A percentile compares a stretch with the other conserved stretches of the same genome.
phyloP scores from a whole-genome alignment of 1,140 invertebrate genomes.

The Ips typographus region DNA sequence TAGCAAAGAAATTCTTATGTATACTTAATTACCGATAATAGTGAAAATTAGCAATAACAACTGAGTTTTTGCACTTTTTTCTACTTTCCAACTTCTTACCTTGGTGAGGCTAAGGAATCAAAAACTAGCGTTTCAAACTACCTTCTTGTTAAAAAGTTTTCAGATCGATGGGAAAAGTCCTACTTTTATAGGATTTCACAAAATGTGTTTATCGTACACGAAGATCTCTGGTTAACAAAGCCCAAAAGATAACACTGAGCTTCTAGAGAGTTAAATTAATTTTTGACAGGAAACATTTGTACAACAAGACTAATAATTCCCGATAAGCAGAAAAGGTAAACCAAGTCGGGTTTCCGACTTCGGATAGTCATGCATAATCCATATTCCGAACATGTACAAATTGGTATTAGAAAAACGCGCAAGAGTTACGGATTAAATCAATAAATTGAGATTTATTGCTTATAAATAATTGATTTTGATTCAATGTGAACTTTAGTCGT shows the following conservation, averaged over 20 bases:
- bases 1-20: too few species aligned
- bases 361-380: background rate
- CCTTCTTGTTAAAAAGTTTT: too few species aligned
- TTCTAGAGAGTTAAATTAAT: background rate
- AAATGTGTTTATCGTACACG: too few species aligned
- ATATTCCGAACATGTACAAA: background rate
- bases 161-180: too few species aligned
- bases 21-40: too few species aligned
- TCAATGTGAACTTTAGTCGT: background rate
- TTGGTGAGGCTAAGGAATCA: too few species aligned
- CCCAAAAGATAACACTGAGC: background rate
- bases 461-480: constrained; percentile 3
- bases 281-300: constrained; percentile 7
- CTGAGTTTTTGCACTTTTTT: too few species aligned
- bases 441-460: constrained; percentile 1
- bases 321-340: background rate
- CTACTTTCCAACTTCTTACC: too few species aligned
- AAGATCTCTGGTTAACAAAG: constrained; percentile 6
- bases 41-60: too few species aligned
- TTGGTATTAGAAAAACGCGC: background rate
- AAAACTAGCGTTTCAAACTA: too few species aligned
- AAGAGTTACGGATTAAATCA: background rate
- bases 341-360: background rate
- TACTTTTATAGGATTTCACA: too few species aligned
- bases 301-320: constrained; percentile 14